Evolutionary conservation across 2,113 vertebrate genomes (phyloP), one percentile per base, ranked within the genome.

Genomic region (Microcebus murinus): DNA sequence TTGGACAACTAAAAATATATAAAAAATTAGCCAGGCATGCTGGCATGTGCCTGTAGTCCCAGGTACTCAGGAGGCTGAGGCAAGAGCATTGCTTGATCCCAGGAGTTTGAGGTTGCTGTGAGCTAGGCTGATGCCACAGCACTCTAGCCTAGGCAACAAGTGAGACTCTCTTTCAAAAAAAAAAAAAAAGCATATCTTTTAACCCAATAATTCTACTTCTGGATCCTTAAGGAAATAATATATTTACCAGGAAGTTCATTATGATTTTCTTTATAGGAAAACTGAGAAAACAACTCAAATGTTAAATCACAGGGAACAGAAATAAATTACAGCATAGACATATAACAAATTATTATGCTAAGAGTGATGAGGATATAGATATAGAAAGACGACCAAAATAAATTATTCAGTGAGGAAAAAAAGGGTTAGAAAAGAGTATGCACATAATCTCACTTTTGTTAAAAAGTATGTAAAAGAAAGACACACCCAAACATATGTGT

Each of bases 141-240:
- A 45, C 45, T 45, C 45, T 45, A 45, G 45, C 45, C 45, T 45
- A 6, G 45, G 39, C 39, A 39, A 39, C 39, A 39, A 39, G 48
- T 48, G 48, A 48, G 48, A 48, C 48, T 48, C 48, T 48, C 48
- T 48, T 8, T 48, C 48, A 10, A 8, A 48, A 48, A 48, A 57
- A 36, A 36, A 18, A 48, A 93, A 80, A 90, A 83, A 12, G 3
- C 11, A 6, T 52, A 87, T 59, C 8, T 52, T 87, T 90, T 55
- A 93, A 90, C 6, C 20, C 52, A 87, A 1, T 90, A 89, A 92
- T 88, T 85, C 34, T 42, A 94, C 12, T 90, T 86, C 48, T 93
- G 73, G 17, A 89, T 77, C 4, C 52, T 61, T 89, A 94, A 87
- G 59, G n/a, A 96, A 86, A 80, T 57, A 95, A 70, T 50, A 81